These are phyloP conservation scores for Magallana angulata DNA, from an alignment of 1,140 invertebrate species.

Conservation along the genomic window DNA sequence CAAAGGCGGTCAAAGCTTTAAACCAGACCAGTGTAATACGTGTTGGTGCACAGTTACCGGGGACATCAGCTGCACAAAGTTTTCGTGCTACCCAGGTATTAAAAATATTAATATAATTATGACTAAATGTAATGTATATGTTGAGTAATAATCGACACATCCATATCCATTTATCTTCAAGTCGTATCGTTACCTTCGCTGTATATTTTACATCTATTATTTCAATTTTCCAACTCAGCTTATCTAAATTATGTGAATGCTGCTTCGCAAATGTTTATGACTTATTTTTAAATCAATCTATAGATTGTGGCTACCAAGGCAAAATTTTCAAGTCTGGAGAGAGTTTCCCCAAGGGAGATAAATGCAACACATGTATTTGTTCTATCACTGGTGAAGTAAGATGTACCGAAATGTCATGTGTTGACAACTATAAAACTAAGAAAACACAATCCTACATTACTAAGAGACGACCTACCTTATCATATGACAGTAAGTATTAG, in stretches of 20 bases:
- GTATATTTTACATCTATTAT: too few species aligned
- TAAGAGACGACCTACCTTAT: too few species aligned
- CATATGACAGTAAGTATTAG: too few species aligned
- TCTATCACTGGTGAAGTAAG: neutral
- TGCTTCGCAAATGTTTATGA: neutral
- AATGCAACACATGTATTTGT: constrained; percentile 53
- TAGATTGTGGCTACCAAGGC: neutral
- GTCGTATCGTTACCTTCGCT: too few species aligned
- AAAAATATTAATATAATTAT: too few species aligned
- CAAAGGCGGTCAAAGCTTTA: constrained; percentile 25
- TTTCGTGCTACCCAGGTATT: neutral
- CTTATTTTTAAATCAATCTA: neutral
- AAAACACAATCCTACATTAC: neutral
- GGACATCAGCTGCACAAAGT: neutral
- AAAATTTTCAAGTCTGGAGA: neutral
- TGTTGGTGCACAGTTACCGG: constrained; percentile 6
- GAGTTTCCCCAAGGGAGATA: constrained; percentile 33
- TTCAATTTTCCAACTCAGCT: too few species aligned
- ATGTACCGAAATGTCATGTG: constrained; percentile 42
- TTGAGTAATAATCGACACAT: too few species aligned
- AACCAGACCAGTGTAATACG: neutral
- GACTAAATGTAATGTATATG: too few species aligned
- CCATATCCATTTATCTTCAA: too few species aligned
- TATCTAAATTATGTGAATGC: too few species aligned
- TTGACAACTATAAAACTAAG: neutral